A percentile compares a stretch with the other conserved stretches of the same genome.
These are phyloP conservation scores for Gibbula magus DNA, from an alignment of 2,888 invertebrate species.

Conservation along the genomic window DNA sequence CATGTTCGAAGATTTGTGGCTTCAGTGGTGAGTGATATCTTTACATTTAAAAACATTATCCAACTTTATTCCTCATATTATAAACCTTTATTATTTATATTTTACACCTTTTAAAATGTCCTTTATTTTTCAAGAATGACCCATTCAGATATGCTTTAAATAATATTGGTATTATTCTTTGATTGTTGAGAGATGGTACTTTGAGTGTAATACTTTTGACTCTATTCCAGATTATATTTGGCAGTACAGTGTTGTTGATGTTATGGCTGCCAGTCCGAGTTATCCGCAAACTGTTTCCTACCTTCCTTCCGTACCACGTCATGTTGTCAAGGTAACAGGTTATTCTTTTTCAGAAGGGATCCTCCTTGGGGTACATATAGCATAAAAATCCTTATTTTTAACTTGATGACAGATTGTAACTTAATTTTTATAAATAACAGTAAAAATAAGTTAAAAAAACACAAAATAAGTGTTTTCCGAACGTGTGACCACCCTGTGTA, in stretches of 20 bases:
- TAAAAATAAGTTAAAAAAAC: no score
- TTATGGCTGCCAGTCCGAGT: slow-evolving; percentile 95
- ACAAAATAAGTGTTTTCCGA: no score
- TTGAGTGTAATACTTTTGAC: not conserved
- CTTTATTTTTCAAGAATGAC: no score
- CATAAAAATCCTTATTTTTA: no score
- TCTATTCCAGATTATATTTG: slow-evolving; percentile 80
- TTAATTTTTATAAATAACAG: no score
- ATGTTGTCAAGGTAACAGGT: slow-evolving; percentile 78
- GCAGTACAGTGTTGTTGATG: slow-evolving; percentile 95
- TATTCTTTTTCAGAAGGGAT: not conserved
- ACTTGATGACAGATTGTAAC: no score
- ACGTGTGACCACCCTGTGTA: no score
- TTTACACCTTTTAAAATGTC: not conserved
- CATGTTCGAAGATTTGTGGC: slow-evolving; percentile 93
- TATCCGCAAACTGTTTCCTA: slow-evolving; percentile 86
- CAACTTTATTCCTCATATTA: not conserved
- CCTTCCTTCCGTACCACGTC: slow-evolving; percentile 92
- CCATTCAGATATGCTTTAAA: not conserved
- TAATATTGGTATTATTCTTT: not conserved
- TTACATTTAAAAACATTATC: not conserved
- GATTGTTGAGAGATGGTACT: not conserved
- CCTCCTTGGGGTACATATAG: not conserved
- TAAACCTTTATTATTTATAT: not conserved
- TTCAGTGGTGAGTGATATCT: slow-evolving; percentile 85